Conservation (phyloP, 2,888 invertebrate species). For the Amiota mariae region DNA sequence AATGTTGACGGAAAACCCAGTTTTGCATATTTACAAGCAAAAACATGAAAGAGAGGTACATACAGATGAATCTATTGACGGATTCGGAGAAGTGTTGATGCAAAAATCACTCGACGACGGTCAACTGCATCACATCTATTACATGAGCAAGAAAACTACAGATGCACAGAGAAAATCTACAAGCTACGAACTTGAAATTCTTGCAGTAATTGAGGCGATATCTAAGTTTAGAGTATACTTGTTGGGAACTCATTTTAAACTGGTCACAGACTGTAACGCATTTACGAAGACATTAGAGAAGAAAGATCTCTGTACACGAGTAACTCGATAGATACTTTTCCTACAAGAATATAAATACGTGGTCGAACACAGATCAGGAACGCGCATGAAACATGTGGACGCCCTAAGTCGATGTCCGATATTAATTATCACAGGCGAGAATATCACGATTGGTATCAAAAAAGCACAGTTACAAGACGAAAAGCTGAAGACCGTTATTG, state of each 20-base stretch:
- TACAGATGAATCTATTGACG: too few species aligned
- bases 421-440: slow-evolving; percentile 3
- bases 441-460: too few species aligned
- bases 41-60: slow-evolving; percentile 47
- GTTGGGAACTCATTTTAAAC: too few species aligned
- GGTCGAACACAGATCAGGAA: slow-evolving; percentile 36
- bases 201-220: slow-evolving; percentile 49
- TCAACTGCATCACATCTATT: slow-evolving; percentile 59
- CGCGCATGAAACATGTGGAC: slow-evolving; percentile 44
- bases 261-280: too few species aligned
- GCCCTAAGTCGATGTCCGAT: slow-evolving; percentile 43
- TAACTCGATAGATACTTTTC: slow-evolving; percentile 47
- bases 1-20: neutral
- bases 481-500: too few species aligned
- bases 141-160: slow-evolving; percentile 56
- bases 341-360: slow-evolving; percentile 34
- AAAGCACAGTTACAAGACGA: too few species aligned
- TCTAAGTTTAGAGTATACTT: too few species aligned
- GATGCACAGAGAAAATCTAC: slow-evolving; percentile 46
- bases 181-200: slow-evolving; percentile 57
- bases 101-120: too few species aligned
- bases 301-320: too few species aligned
- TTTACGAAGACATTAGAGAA: too few species aligned
- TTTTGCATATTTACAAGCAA: neutral
- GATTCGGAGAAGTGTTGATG: too few species aligned